phyloP scores from a whole-genome alignment of 2,113 vertebrate genomes.

The Eretmochelys imbricata region DNA sequence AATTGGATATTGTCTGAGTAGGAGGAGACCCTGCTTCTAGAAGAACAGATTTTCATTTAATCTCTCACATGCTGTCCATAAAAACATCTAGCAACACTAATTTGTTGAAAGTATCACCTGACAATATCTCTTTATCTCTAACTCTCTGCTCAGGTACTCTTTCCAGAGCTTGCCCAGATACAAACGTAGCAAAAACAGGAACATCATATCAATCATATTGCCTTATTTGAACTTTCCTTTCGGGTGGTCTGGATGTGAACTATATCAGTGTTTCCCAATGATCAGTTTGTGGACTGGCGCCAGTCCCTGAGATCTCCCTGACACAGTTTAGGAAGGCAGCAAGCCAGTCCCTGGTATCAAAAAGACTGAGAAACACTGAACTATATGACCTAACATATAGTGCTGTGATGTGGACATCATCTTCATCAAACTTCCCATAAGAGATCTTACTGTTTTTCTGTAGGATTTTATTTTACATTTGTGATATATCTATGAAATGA shows the following conservation, averaged over 20 bases:
- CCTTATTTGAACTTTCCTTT: neutral
- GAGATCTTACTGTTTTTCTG: constrained; percentile 3
- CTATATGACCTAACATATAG: neutral
- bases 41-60: neutral
- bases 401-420: neutral
- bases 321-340: neutral
- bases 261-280: neutral
- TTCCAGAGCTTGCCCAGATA: neutral
- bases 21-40: rapidly evolving
- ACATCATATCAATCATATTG: rapidly evolving
- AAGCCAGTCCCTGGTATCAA: neutral
- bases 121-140: neutral
- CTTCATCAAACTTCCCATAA: neutral
- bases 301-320: neutral
- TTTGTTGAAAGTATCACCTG: neutral
- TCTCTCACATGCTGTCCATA: neutral
- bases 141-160: neutral
- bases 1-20: neutral
- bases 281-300: neutral
- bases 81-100: neutral
- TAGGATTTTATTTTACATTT: neutral
- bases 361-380: neutral
- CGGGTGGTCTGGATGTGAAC: constrained; percentile 46
- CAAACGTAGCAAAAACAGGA: neutral
- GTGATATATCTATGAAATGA: neutral